Percentiles rank a stretch among this genome's conserved stretches.
These are phyloP conservation scores for Synergus laeviventris DNA, from an alignment of 2,888 invertebrate genomes.

Conservation along the genomic window DNA sequence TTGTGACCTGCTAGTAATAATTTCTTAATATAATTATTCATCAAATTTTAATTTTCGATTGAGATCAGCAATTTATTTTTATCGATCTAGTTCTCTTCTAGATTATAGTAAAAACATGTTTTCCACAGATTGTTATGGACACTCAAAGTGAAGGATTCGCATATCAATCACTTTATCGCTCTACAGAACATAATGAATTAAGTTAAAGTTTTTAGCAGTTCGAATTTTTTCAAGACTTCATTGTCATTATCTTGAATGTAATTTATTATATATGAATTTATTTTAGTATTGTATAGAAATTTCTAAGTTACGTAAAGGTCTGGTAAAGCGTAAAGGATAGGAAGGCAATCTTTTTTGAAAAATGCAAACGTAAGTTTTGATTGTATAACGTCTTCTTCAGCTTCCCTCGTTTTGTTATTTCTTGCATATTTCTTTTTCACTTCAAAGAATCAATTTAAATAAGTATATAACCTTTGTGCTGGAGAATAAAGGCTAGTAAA, in stretches of 20 bases:
- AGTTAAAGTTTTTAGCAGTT: not conserved
- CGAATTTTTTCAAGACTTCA: not conserved
- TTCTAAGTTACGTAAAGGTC: not conserved
- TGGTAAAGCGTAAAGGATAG: too few species aligned
- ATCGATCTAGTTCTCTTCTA: not conserved
- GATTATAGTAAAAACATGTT: conserved; percentile 29
- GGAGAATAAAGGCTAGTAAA: conserved; percentile 1
- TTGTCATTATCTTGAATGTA: too few species aligned
- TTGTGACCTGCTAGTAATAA: not conserved
- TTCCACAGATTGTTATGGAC: not conserved
- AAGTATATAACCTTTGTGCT: conserved; percentile 8
- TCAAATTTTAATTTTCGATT: not conserved
- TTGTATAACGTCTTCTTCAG: not conserved
- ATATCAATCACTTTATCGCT: not conserved
- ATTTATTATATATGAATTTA: too few species aligned
- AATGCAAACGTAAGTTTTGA: not conserved
- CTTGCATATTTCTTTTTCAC: not conserved
- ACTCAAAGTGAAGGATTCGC: conserved; percentile 7
- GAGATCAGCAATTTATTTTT: not conserved
- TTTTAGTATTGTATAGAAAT: not conserved
- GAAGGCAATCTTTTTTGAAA: not conserved
- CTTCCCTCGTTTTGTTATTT: conserved; percentile 1
- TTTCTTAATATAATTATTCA: not conserved
- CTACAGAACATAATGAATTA: not conserved
- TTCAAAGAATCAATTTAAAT: conserved; percentile 2